Percentiles rank a stretch among this genome's conserved stretches.
phyloP scores from a whole-genome alignment of 2,888 invertebrate species.

The Acrobasis suavella region DNA sequence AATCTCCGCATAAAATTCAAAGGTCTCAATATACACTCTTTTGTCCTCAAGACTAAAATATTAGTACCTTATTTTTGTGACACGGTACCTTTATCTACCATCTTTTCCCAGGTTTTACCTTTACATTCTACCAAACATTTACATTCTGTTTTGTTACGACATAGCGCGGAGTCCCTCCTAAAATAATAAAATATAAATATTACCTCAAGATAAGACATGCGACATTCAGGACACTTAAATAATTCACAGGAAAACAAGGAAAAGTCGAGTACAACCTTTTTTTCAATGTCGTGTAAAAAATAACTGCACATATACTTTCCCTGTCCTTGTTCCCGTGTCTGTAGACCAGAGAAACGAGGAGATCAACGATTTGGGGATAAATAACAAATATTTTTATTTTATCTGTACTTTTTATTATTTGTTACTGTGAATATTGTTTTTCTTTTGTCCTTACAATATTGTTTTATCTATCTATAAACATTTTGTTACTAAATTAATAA shows the following conservation, averaged over 20 bases:
- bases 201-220: not conserved
- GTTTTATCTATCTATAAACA: too few species aligned
- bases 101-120: not conserved
- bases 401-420: too few species aligned
- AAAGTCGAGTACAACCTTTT: not conserved
- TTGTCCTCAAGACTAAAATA: too few species aligned
- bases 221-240: constrained; percentile 12
- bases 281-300: constrained; percentile 16
- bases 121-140: not conserved
- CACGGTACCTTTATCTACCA: not conserved
- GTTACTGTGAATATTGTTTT: too few species aligned
- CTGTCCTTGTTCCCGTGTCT: constrained; percentile 5
- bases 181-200: constrained; percentile 2
- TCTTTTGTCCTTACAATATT: too few species aligned
- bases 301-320: not conserved
- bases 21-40: too few species aligned
- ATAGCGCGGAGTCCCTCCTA: not conserved
- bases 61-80: too few species aligned
- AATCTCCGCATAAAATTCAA: too few species aligned
- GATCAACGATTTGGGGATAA: not conserved
- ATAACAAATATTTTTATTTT: not conserved
- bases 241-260: constrained; percentile 7
- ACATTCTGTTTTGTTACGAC: not conserved
- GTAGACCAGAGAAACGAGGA: not conserved
- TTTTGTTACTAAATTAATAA: too few species aligned